Evolutionary conservation across 2,797 vertebrate species (phyloP), one percentile per base, ranked within the genome.

Genomic region (Muraenolepis orangiensis): DNA sequence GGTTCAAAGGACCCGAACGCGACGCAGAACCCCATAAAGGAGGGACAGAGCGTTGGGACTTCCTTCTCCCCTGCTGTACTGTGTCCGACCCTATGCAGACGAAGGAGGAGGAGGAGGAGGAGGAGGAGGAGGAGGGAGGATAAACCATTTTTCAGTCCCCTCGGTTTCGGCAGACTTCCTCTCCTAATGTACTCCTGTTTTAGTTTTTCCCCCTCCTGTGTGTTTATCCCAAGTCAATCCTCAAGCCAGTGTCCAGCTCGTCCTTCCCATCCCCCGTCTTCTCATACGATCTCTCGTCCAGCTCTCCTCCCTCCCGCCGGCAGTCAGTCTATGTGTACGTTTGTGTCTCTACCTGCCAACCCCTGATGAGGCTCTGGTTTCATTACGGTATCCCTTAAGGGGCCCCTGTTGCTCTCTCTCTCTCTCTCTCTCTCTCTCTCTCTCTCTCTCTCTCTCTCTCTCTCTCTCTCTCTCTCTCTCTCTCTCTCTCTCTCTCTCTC

Each of bases 341-440:
- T 38, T 82, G 78, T 76, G 68, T 71, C 77, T 77, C 79, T 83
- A 87, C 80, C 79, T 87, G 82, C 74, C 79, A 73, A 13, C 66
- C 69, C 74, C 77, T 51, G 28, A 78, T 64, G 71, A 66, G 75
- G 85, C 85, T 91, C 82, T 79, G 12, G 66, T 92, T 90, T 89
- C 85, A 85, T 77, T 78, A 72, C 71, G 69, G 71, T 74, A 51
- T 74, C 74, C 89, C 26, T 3, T 1, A 75, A 86, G 83, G 87
- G 82, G 78, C 75, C 74, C 71, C 82, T 66, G 4, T 4, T 74
- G 69, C 77, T 70, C 76, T 82, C 73, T 69, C 78, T 67, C 68
- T 38, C 26, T 57, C 51, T 20, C 57, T 26, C 69, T 40, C 71
- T 61, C 26, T 8, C 29, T 29, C 32, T 16, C 18, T 66, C 36